Percentiles rank a stretch among this genome's conserved stretches.
phyloP scores from a whole-genome alignment of 2,113 vertebrate genomes.

The Grantiella picta region DNA sequence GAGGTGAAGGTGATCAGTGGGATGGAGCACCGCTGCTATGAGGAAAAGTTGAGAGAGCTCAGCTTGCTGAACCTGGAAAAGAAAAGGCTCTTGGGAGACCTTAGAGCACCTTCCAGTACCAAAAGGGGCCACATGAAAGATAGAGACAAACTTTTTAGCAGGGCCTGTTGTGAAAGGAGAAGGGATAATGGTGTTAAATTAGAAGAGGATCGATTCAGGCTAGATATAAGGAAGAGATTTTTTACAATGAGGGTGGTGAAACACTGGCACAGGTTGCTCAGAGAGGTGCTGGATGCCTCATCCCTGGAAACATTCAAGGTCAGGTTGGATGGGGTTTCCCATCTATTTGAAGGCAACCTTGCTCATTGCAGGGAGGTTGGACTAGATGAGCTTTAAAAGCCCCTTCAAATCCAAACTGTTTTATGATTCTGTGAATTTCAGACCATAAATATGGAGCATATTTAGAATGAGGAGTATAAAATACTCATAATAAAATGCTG shows the following conservation, averaged over 20 bases:
- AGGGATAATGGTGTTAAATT: neutral
- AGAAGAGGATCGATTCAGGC: neutral
- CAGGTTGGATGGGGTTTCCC: neutral
- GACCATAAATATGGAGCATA: neutral
- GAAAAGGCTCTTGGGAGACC: neutral
- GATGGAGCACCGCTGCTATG: neutral
- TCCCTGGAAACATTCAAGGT: neutral
- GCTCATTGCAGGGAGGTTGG: neutral
- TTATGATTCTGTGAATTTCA: neutral
- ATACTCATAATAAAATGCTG: neutral
- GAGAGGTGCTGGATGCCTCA: neutral
- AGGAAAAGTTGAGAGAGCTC: neutral
- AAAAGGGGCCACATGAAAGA: neutral
- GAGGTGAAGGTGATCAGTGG: rapidly evolving
- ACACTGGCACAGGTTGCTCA: neutral
- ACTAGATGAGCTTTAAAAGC: neutral
- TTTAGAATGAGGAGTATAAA: neutral
- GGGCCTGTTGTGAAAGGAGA: neutral
- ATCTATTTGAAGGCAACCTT: neutral
- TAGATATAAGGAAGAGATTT: neutral
- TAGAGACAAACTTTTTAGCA: neutral
- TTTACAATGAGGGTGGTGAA: neutral
- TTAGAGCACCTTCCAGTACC: neutral
- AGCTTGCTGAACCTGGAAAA: neutral
- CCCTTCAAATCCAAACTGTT: neutral